A percentile compares a stretch with the other conserved stretches of the same genome.
These are phyloP conservation scores for Microdon myrmicae DNA, from an alignment of 2,888 invertebrate species.

Conservation along the genomic window DNA sequence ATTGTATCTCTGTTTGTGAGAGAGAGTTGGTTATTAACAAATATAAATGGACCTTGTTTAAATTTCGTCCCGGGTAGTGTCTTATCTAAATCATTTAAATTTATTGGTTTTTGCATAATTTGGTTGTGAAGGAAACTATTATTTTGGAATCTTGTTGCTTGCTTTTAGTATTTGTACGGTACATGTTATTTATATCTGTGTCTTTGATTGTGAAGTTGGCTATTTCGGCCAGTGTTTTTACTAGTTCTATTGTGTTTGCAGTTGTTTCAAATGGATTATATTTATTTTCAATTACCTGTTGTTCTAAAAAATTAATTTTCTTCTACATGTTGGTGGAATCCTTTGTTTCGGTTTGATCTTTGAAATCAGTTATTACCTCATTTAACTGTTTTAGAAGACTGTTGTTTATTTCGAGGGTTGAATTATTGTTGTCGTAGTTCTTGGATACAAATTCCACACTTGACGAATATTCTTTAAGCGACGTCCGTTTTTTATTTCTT, in stretches of 20 bases:
- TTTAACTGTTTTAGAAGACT: not conserved
- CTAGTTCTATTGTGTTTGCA: too few species aligned
- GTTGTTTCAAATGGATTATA: too few species aligned
- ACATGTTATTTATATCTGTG: constrained; percentile 6
- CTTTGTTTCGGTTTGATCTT: too few species aligned
- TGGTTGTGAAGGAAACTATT: constrained; percentile 2
- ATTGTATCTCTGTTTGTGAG: not conserved
- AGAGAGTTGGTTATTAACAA: not conserved
- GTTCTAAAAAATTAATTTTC: too few species aligned
- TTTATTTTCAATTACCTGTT: too few species aligned
- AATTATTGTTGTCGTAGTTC: constrained; percentile 1
- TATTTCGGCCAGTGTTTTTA: not conserved
- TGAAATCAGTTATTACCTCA: too few species aligned
- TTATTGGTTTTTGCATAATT: not conserved
- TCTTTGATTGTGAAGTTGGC: not conserved
- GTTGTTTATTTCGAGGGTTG: not conserved
- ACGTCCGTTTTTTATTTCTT: too few species aligned
- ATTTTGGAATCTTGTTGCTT: not conserved
- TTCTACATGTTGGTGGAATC: too few species aligned
- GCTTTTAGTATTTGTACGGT: constrained; percentile 7
- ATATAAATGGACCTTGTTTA: too few species aligned
- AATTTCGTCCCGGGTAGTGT: too few species aligned
- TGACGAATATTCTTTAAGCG: not conserved
- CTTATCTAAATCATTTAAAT: not conserved
- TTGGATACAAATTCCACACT: constrained; percentile 5